phyloP scores from a whole-genome alignment of 2,888 invertebrate genomes.

The Agrochola lota region DNA sequence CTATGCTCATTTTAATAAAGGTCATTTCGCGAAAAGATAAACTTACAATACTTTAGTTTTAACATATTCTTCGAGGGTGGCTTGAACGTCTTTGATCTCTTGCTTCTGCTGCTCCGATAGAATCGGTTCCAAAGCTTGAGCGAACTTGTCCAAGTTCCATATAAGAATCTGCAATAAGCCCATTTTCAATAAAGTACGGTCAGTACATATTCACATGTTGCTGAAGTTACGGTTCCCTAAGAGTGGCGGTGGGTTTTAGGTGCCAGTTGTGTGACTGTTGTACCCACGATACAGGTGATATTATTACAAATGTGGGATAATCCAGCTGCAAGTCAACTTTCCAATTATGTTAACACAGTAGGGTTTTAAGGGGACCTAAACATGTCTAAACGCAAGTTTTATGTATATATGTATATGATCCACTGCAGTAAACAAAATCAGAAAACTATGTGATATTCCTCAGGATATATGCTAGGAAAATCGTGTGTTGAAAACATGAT shows the following conservation, averaged over 20 bases:
- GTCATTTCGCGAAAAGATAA: neutral
- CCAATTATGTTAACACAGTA: too few species aligned
- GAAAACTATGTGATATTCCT: too few species aligned
- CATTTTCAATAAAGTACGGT: neutral
- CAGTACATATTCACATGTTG: neutral
- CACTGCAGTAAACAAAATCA: too few species aligned
- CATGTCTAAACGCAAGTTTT: too few species aligned
- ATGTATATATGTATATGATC: too few species aligned
- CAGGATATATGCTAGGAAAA: too few species aligned
- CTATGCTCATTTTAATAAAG: neutral
- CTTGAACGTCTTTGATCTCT: constrained; percentile 74
- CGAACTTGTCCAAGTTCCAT: constrained; percentile 91
- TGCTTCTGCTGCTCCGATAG: constrained; percentile 77
- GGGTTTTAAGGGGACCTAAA: too few species aligned
- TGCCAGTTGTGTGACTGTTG: neutral
- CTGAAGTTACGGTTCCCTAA: neutral
- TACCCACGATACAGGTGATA: neutral
- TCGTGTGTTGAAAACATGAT: too few species aligned
- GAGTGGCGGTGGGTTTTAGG: neutral
- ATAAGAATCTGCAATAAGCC: constrained; percentile 77
- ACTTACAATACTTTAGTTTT: constrained; percentile 80
- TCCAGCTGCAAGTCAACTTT: too few species aligned
- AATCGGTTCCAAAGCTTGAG: constrained; percentile 85
- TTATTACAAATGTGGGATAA: neutral
- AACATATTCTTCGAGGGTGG: constrained; percentile 77